A percentile compares a stretch with the other conserved stretches of the same genome.
phyloP scores from a whole-genome alignment of 2,888 invertebrate species.

The Dicyrtoma fusca region DNA sequence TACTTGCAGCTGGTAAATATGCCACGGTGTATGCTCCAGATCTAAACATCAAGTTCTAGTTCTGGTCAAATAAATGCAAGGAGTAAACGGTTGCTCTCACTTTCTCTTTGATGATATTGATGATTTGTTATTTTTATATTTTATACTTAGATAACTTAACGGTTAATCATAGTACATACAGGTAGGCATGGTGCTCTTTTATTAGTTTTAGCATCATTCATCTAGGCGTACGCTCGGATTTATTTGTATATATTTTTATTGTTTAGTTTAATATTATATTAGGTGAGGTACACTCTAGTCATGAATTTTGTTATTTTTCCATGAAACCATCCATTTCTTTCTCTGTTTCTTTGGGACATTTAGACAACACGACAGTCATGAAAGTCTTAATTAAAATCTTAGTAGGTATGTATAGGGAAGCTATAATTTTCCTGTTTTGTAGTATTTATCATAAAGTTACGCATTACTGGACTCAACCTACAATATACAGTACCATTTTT shows the following conservation, averaged over 20 bases:
- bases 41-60: too few relatives aligned
- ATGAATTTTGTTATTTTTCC: conserved; percentile 4
- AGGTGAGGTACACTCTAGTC: conserved; percentile 17
- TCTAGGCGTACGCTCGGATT: conserved; percentile 12
- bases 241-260: conserved; percentile 4
- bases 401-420: neutral
- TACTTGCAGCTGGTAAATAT: too few relatives aligned
- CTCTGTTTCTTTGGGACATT: conserved; percentile 4
- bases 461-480: too few relatives aligned
- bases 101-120: conserved; percentile 7
- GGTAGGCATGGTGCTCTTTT: conserved; percentile 27
- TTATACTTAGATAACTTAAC: conserved; percentile 6
- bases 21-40: too few relatives aligned
- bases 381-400: conserved; percentile 1
- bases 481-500: too few relatives aligned
- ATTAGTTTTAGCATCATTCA: conserved; percentile 17
- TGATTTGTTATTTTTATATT: neutral
- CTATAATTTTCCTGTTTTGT: too few relatives aligned
- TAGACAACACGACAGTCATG: conserved; percentile 1
- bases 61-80: neutral
- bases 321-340: neutral
- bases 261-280: conserved; percentile 11
- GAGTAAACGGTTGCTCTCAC: neutral
- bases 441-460: too few relatives aligned
- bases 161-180: conserved; percentile 23